phyloP scores from a whole-genome alignment of 2,797 vertebrate species.

The Microcaecilia unicolor region DNA sequence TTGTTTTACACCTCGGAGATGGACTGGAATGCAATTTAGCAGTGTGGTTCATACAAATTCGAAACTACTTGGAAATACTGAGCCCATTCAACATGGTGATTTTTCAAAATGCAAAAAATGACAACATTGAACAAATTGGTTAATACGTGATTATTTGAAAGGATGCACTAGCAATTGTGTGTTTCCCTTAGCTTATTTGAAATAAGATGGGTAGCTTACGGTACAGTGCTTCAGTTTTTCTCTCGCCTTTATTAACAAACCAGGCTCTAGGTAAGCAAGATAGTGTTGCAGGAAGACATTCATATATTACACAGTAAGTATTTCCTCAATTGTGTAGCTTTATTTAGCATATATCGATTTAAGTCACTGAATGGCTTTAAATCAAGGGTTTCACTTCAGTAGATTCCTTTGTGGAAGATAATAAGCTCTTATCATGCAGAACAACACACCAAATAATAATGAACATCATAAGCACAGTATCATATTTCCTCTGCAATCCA shows the following conservation, averaged over 20 bases:
- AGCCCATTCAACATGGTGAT: not conserved
- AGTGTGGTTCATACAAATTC: no score
- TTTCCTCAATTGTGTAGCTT: not conserved
- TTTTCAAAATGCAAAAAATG: conserved; percentile 1
- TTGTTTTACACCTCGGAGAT: no score
- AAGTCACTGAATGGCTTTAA: not conserved
- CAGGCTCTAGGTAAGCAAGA: no score
- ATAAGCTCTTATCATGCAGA: conserved; percentile 2
- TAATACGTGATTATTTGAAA: conserved; percentile 6
- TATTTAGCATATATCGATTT: not conserved
- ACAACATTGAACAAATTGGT: not conserved
- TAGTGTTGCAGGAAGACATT: no score
- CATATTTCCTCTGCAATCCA: not conserved
- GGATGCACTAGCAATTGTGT: conserved; percentile 1
- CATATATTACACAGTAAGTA: not conserved
- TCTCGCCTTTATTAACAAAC: no score
- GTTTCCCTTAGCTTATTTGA: conserved; percentile 3
- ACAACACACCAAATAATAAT: not conserved
- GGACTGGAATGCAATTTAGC: no score
- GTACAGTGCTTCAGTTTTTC: no score
- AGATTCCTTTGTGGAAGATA: conserved; percentile 1
- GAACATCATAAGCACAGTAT: not conserved
- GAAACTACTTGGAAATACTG: not conserved
- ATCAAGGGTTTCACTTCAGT: conserved; percentile 5
- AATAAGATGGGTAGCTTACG: no score